Percentiles rank a stretch among this genome's conserved stretches.
Conservation (phyloP, 1,140 invertebrate species). For the Lasioglossum albipes region DNA sequence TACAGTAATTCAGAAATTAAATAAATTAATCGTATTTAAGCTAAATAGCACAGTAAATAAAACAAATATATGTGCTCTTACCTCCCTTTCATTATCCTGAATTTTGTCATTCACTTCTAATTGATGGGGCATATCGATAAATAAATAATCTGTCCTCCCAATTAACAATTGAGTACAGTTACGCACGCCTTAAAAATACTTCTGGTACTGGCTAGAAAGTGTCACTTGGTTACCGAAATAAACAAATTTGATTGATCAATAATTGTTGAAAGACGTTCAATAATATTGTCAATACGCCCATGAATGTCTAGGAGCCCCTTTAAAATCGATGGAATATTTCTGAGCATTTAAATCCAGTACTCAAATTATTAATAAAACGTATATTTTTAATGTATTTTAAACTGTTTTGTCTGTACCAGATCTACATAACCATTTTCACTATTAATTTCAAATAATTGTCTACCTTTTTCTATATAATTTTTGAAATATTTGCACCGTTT, state of each 20-base stretch:
- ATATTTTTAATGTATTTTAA: neutral
- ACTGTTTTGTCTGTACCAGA: neutral
- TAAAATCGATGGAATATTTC: neutral
- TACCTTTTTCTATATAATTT: neutral
- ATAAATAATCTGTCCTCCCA: neutral
- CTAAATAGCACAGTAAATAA: too few species aligned
- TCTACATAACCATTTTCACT: neutral
- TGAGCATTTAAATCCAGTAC: neutral
- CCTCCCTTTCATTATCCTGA: conserved; percentile 38
- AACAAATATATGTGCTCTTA: neutral
- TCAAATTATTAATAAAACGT: neutral
- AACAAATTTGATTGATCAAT: conserved; percentile 23
- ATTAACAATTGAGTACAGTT: neutral
- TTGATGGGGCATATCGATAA: conserved; percentile 14
- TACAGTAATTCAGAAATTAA: conserved; percentile 45
- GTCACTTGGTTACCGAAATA: conserved; percentile 27
- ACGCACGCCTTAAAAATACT: neutral
- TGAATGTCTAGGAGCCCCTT: too few species aligned
- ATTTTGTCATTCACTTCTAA: conserved; percentile 22
- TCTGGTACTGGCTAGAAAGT: too few species aligned
- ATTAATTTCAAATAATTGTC: neutral
- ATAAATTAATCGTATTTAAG: too few species aligned
- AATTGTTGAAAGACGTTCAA: neutral
- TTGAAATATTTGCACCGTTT: neutral
- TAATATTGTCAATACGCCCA: too few species aligned